These are phyloP conservation scores for Carpatolechia fugitivella DNA, from an alignment of 2,888 invertebrate genomes.

Conservation along the genomic window DNA sequence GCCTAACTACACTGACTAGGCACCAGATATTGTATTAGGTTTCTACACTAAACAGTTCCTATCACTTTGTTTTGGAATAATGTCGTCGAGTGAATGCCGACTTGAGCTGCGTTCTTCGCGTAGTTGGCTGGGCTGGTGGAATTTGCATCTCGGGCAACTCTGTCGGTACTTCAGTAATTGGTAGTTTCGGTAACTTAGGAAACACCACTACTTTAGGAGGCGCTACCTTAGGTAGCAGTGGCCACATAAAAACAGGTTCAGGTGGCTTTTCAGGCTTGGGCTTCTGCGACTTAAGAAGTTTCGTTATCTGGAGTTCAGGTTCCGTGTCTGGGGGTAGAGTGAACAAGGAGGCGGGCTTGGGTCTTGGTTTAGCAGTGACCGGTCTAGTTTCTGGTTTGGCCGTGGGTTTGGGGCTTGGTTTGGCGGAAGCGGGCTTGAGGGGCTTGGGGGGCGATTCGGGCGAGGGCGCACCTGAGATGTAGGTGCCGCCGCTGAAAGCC, in stretches of 20 bases:
- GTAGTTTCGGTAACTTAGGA: background rate
- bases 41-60: no score
- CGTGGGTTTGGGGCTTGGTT: no score
- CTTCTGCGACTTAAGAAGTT: background rate
- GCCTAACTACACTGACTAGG: no score
- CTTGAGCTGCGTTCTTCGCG: background rate
- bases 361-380: no score
- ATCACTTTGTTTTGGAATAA: background rate
- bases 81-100: background rate
- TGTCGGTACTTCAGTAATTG: background rate
- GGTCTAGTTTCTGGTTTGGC: no score
- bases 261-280: background rate
- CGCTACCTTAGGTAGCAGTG: background rate
- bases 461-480: constrained; percentile 57
- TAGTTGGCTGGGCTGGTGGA: background rate
- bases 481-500: constrained; percentile 62
- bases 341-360: no score
- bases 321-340: no score
- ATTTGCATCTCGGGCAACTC: no score
- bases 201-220: background rate
- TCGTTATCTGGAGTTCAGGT: no score
- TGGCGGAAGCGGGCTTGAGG: no score
- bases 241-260: background rate
- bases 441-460: background rate
- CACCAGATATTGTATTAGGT: no score